Conservation (phyloP, 2,888 invertebrate genomes). For the Netelia virgata region DNA sequence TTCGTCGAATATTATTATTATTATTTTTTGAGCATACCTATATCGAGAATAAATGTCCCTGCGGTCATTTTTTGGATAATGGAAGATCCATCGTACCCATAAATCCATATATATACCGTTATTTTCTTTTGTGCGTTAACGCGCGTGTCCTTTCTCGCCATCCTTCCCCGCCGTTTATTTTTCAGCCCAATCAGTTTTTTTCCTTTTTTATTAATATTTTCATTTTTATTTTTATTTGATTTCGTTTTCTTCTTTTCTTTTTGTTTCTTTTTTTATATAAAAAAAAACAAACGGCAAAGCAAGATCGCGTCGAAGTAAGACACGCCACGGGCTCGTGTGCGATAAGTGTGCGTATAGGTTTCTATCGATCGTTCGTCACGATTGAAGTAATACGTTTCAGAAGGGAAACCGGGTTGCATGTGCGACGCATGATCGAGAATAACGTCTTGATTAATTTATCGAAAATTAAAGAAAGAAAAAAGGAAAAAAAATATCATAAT, state of each 20-base stretch:
- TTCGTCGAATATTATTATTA: not conserved
- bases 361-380: slow-evolving; percentile 55
- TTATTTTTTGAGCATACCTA: not conserved
- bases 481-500: not conserved
- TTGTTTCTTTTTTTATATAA: not conserved
- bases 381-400: slow-evolving; percentile 24
- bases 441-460: not conserved
- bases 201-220: slow-evolving; percentile 3
- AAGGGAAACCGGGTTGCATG: not conserved
- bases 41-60: not conserved
- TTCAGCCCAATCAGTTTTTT: slow-evolving; percentile 11
- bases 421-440: not conserved
- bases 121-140: slow-evolving; percentile 69
- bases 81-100: slow-evolving; percentile 49
- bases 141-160: slow-evolving; percentile 57
- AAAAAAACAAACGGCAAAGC: slow-evolving; percentile 18
- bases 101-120: slow-evolving; percentile 53
- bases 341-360: slow-evolving; percentile 71
- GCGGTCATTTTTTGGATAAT: slow-evolving; percentile 41
- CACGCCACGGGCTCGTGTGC: slow-evolving; percentile 65
- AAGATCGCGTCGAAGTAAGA: slow-evolving; percentile 39
- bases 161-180: slow-evolving; percentile 36
- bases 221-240: not conserved
- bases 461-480: not conserved
- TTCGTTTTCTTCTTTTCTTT: slow-evolving; percentile 5